Percentiles rank a stretch among this genome's conserved stretches.
Evolutionary conservation across 2,113 vertebrate genomes (phyloP).

Genomic region (Abramis brama): DNA sequence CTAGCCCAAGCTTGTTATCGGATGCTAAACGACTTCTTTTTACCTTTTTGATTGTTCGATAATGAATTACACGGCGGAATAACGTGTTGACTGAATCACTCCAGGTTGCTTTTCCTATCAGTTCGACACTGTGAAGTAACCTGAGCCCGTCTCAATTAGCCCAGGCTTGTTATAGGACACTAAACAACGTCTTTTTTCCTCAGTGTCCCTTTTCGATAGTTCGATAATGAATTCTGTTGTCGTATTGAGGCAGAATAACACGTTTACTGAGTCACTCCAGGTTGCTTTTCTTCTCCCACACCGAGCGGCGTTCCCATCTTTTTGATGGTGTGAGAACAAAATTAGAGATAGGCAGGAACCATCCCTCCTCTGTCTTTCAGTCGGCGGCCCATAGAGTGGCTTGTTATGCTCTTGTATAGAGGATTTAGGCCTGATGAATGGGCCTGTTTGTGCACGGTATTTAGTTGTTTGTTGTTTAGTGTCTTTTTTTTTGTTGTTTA

Average conservation of each 20-base stretch:
- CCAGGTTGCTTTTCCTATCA: slow-evolving; percentile 69
- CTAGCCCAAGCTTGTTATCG: slow-evolving; percentile 2
- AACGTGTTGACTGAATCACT: slow-evolving; percentile 21
- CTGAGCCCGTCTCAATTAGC: slow-evolving; percentile 2
- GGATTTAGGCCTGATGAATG: slow-evolving; percentile 52
- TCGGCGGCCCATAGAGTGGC: slow-evolving; percentile 72
- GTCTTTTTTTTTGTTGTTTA: slow-evolving; percentile 64
- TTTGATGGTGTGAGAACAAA: slow-evolving; percentile 82
- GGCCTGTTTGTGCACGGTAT: slow-evolving; percentile 63
- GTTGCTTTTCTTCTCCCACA: slow-evolving; percentile 69
- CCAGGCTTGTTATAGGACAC: neutral
- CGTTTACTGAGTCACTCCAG: slow-evolving; percentile 40
- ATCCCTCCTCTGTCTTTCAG: slow-evolving; percentile 83
- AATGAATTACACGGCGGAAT: slow-evolving; percentile 7
- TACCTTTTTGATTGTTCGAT: slow-evolving; percentile 15
- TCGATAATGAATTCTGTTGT: slow-evolving; percentile 18
- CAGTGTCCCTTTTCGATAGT: neutral
- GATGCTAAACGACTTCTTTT: neutral
- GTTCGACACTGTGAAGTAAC: neutral
- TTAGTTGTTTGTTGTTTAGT: slow-evolving; percentile 68
- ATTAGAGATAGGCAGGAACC: slow-evolving; percentile 76
- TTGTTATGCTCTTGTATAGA: slow-evolving; percentile 56
- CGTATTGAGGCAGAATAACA: slow-evolving; percentile 1
- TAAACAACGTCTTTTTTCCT: slow-evolving; percentile 5
- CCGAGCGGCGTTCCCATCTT: slow-evolving; percentile 25